phyloP scores from a whole-genome alignment of 2,797 vertebrate species.

The Oceanodroma leucorhoa region DNA sequence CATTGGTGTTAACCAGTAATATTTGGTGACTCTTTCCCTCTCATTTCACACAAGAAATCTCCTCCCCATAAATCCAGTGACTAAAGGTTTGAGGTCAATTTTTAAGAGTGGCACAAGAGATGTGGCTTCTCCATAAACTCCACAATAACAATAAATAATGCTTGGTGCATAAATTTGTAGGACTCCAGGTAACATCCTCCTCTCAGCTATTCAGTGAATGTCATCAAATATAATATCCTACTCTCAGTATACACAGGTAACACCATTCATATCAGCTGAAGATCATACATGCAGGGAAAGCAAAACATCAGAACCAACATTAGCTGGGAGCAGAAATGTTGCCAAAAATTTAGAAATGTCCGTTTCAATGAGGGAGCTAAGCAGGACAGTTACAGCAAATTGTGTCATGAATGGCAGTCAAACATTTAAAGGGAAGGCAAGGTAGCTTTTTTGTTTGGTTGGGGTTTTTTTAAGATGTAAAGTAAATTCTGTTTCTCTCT shows the following conservation, averaged over 20 bases:
- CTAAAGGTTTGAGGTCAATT: neutral
- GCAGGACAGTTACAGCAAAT: conserved; percentile 3
- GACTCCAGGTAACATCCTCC: neutral
- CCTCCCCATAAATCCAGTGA: neutral
- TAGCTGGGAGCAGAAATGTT: neutral
- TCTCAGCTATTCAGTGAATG: neutral
- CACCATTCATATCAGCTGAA: neutral
- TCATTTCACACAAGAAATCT: neutral
- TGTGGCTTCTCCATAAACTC: neutral
- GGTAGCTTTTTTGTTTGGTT: neutral
- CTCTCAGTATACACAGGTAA: neutral
- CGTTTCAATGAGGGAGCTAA: neutral
- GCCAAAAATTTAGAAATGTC: neutral
- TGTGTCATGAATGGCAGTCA: neutral
- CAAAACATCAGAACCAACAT: neutral
- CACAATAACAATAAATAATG: neutral
- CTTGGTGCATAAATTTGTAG: neutral
- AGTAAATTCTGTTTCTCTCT: neutral
- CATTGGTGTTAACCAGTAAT: neutral
- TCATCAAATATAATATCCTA: neutral
- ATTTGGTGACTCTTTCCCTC: neutral
- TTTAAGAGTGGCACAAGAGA: neutral
- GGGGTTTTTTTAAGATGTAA: neutral
- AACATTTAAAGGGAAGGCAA: neutral
- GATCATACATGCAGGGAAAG: neutral